Percentiles rank a stretch among this genome's conserved stretches.
phyloP scores from a whole-genome alignment of 2,888 invertebrate genomes.

The Beris chalybata region DNA sequence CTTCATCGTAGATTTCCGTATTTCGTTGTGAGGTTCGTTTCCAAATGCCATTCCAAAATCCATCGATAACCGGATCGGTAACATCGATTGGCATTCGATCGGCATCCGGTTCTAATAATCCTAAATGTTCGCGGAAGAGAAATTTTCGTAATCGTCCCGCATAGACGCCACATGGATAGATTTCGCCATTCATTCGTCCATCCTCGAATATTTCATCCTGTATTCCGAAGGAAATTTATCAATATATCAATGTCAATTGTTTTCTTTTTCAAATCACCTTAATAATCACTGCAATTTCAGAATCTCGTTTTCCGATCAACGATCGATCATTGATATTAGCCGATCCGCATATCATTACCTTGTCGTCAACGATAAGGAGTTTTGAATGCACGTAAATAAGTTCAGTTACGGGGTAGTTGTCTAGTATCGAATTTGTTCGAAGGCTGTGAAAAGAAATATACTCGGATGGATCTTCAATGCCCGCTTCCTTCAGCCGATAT shows the following conservation, averaged over 20 bases:
- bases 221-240: slow-evolving; percentile 37
- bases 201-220: slow-evolving; percentile 80
- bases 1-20: slow-evolving; percentile 87
- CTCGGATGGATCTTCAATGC: slow-evolving; percentile 76
- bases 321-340: slow-evolving; percentile 98
- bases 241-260: not conserved
- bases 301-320: slow-evolving; percentile 90
- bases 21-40: slow-evolving; percentile 76
- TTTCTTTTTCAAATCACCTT: slow-evolving; percentile 59
- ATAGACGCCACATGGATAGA: slow-evolving; percentile 82
- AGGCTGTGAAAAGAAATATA: slow-evolving; percentile 93
- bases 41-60: slow-evolving; percentile 88
- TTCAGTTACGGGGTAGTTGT: slow-evolving; percentile 84
- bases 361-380: slow-evolving; percentile 91
- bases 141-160: slow-evolving; percentile 82
- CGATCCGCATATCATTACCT: slow-evolving; percentile 89
- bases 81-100: slow-evolving; percentile 61
- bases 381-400: slow-evolving; percentile 98
- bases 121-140: slow-evolving; percentile 88
- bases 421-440: slow-evolving; percentile 76
- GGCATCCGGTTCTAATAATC: slow-evolving; percentile 57
- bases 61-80: slow-evolving; percentile 76
- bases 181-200: slow-evolving; percentile 78
- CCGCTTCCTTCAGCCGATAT: slow-evolving; percentile 73
- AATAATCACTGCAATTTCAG: slow-evolving; percentile 87